Base-by-base conservation (phyloP, 2,888 invertebrate genomes). In the Eristalinus sepulchralis region DNA sequence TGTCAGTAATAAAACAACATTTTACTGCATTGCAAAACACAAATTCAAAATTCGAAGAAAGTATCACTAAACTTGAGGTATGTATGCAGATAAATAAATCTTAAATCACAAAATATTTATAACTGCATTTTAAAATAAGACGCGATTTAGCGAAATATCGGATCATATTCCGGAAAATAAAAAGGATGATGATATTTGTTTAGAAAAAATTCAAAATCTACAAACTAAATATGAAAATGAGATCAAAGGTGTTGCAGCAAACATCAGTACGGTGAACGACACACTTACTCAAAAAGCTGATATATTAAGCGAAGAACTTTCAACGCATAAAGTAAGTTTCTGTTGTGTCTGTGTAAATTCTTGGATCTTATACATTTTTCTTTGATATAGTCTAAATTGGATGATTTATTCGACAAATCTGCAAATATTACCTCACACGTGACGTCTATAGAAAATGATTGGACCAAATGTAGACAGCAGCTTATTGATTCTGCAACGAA, bases 371-470 rank as follows among this genome's bases (percentile, higher is more conserved):
- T 17, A 53, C 36, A 78, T 67, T 77, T 55, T 88, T 8, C 8
- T 34, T 10, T 10, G 34, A 31, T 88, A 2, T 63, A 92, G 92
- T 89, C 89, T 33, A 90, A 90, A 86, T 83, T 92, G 68, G 91
- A 91, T 81, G 91, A 90, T 36, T 88, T 92, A 67, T 88, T 90
- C 73, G 92, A 92, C 88, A 90, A 90, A 39, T 89, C 90, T 71
- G 90, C 91, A 71, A 92, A 92, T 77, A 90, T 91, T 78, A 91
- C 91, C 55, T 91, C 92, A 13, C 92, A 91, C 87, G 91, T 92
- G 0, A 89, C 90, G 73, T 92, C 92, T 1, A 89, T 92, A 70
- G 90, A 91, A 88, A 90, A 91, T 63, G 90, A 90, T 87, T 92
- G 91, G 91, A 89, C 90, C 36, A 90, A 91, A 68, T 90, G 90